Base-by-base conservation (phyloP, 2,888 invertebrate genomes). In the Lithophane socia region DNA sequence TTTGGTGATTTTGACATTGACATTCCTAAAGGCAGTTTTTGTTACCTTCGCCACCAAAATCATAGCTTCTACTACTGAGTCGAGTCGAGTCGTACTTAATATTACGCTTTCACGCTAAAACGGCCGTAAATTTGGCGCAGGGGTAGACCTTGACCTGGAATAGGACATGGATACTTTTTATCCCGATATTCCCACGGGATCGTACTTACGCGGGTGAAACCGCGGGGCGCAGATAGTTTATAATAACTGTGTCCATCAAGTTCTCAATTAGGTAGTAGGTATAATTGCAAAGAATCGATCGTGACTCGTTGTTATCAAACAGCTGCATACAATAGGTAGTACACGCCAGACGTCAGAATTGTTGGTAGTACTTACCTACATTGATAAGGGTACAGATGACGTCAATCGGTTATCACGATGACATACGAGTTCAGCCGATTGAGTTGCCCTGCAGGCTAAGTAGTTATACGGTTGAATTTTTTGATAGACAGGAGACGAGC, bases 381-480 rank as follows among this genome's bases (percentile, higher is more conserved):
- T 37, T 74, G 68, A 80, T 54, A 47, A 54, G 80, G 79, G 64
- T 80, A 29, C n/a, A 3, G 49, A 61, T 16, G 52, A 63, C 47
- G 44, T 54, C 68, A 69, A 60, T 80, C 54, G 72, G 61, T 67
- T 73, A 60, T 79, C 49, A 58, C 66, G 67, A 80, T 9, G 54
- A 72, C 47, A 54, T 0, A 18, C 29, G 79, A 79, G 72, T 79
- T 66, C 47, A 79, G 24, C n/a, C 58, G 58, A 80, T 64, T 79
- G 37, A 56, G 63, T 42, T 21, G 24, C 24, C 21, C 18, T 56
- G 44, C 47, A 16, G 47, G 16, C 0, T 18, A 12, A 18, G 16
- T 16, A n/a, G 12, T 1, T 58, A 42, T 29, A 60, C 16, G 64
- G 4, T 9, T n/a, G 8, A n/a, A 1, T 29, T 60, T 16, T 18